Evolutionary conservation across 2,797 vertebrate species (phyloP).

Genomic region (Morelia viridis): DNA sequence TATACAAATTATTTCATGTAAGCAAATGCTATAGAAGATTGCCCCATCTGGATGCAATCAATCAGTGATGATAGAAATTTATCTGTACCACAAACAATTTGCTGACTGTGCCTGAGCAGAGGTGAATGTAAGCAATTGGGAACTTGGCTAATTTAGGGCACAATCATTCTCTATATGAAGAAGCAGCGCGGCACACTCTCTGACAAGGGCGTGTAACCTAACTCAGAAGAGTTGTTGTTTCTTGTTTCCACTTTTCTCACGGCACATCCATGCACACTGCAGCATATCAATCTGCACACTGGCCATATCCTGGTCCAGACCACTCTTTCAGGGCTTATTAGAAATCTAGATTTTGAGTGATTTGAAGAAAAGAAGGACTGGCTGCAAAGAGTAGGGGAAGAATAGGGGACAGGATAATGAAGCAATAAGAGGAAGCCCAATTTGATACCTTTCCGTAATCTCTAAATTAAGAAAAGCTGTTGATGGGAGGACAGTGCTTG

Average conservation of each 20-base stretch:
- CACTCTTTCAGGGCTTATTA: no score
- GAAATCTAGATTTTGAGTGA: not conserved
- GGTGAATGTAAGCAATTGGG: not conserved
- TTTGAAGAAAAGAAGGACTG: not conserved
- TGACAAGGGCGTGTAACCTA: not conserved
- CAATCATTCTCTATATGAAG: not conserved
- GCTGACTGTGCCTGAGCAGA: slow-evolving; percentile 7
- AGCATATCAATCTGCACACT: not conserved
- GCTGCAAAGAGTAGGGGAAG: not conserved
- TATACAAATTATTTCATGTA: slow-evolving; percentile 41
- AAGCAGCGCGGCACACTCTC: no score
- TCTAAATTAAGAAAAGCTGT: not conserved
- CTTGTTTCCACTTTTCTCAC: not conserved
- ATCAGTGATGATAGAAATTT: not conserved
- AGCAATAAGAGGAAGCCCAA: not conserved
- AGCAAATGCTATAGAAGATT: slow-evolving; percentile 38
- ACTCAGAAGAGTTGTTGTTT: not conserved
- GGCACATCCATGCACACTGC: not conserved
- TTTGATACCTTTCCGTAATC: not conserved
- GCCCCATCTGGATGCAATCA: slow-evolving; percentile 26
- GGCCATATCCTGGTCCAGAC: no score
- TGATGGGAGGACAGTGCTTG: not conserved
- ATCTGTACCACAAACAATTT: not conserved
- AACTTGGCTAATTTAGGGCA: not conserved
- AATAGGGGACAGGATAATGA: not conserved